Conservation (phyloP, 2,797 vertebrate genomes). For the Nannoperca obscura region DNA sequence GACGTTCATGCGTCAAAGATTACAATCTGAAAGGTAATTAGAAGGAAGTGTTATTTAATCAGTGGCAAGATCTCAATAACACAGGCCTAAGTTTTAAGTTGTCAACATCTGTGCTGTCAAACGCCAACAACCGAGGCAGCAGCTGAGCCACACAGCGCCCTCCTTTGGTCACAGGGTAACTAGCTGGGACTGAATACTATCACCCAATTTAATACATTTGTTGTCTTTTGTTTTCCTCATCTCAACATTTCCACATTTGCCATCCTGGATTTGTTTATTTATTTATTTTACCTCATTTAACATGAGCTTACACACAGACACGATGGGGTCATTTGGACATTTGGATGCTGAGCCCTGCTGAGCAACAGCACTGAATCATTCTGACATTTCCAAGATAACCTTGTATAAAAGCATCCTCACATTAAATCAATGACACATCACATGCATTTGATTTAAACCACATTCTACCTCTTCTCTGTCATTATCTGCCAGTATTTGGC, state of each 20-base stretch:
- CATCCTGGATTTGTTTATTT: not conserved
- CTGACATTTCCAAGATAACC: constrained; percentile 17
- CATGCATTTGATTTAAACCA: constrained; percentile 5
- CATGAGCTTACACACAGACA: not conserved
- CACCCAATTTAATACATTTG: not conserved
- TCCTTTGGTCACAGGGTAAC: constrained; percentile 47
- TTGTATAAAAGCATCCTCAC: constrained; percentile 6
- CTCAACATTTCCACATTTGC: constrained; percentile 5
- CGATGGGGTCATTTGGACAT: not conserved
- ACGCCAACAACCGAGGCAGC: constrained; percentile 12
- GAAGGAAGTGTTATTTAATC: constrained; percentile 32
- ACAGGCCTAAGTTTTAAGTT: constrained; percentile 12
- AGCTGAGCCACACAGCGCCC: constrained; percentile 61
- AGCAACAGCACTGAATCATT: constrained; percentile 8
- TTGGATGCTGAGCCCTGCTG: not conserved
- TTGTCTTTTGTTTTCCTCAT: not conserved
- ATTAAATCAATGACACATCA: constrained; percentile 13
- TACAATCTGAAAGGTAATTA: constrained; percentile 1
- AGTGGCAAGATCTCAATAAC: constrained; percentile 20
- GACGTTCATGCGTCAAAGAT: constrained; percentile 31
- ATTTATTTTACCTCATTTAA: not conserved
- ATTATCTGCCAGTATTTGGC: constrained; percentile 4
- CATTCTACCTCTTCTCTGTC: not conserved
- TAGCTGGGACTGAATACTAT: not conserved
- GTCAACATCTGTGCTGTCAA: constrained; percentile 29